phyloP scores from a whole-genome alignment of 30 jellyfish, hydroid and myxozoan species.

The Cassiopea andromeda region DNA sequence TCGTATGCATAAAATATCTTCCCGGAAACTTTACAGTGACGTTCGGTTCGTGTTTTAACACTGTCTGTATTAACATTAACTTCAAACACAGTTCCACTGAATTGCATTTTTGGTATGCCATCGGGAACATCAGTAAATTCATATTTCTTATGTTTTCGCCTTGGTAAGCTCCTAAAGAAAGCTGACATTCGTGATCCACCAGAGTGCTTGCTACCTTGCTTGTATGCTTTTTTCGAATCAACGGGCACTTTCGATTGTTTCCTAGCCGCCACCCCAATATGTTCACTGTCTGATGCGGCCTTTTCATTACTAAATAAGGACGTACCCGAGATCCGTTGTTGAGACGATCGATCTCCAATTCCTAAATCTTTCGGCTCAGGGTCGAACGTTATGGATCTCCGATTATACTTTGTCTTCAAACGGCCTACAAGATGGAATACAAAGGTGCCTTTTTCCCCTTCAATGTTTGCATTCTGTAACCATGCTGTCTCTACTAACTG shows the following conservation, averaged over 20 bases:
- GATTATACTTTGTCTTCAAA: conserved; percentile 30
- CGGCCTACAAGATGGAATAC: background rate
- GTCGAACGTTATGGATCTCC: conserved; percentile 47
- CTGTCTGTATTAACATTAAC: conserved; percentile 55
- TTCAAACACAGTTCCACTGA: conserved; percentile 65
- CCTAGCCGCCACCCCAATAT: conserved; percentile 1
- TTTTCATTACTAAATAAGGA: background rate
- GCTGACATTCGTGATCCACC: conserved; percentile 73
- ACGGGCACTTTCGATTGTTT: conserved; percentile 19
- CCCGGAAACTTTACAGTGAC: conserved; percentile 95
- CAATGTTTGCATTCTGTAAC: conserved; percentile 43
- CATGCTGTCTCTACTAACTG: conserved; percentile 36
- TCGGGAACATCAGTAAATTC: conserved; percentile 59
- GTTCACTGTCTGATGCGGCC: conserved; percentile 62
- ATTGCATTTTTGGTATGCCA: conserved; percentile 84
- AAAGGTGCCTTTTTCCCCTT: conserved; percentile 53
- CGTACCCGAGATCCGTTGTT: background rate
- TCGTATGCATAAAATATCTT: conserved; percentile 86
- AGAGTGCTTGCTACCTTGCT: conserved; percentile 36
- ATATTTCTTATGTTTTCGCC: conserved; percentile 55
- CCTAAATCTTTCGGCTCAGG: conserved; percentile 8
- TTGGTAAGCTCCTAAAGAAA: conserved; percentile 69
- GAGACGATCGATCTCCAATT: conserved; percentile 5
- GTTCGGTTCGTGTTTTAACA: conserved; percentile 10
- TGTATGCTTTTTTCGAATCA: conserved; percentile 20